Percentiles rank a stretch among this genome's conserved stretches.
Conservation (phyloP, 2,888 invertebrate genomes). For the Meloe dianella region DNA sequence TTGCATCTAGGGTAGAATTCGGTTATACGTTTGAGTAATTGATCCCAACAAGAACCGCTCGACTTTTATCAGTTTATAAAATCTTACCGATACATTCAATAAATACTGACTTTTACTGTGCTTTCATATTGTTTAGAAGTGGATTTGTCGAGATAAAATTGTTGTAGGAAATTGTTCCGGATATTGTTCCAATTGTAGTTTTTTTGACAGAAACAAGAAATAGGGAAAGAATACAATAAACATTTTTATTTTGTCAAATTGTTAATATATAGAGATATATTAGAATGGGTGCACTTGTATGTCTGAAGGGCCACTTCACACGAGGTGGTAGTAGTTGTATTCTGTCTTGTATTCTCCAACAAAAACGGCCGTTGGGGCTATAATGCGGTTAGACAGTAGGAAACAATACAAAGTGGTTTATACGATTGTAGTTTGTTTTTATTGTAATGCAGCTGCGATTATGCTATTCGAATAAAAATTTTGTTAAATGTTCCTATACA, state of each 20-base stretch:
- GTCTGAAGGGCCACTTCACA: slow-evolving; percentile 38
- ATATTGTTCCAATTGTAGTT: slow-evolving; percentile 5
- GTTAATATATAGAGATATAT: slow-evolving; percentile 44
- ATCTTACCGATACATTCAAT: neutral
- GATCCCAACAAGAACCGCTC: neutral
- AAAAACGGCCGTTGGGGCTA: slow-evolving; percentile 40
- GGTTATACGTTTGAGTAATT: neutral
- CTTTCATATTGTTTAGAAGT: neutral
- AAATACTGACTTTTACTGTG: slow-evolving; percentile 7
- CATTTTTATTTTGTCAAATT: slow-evolving; percentile 46
- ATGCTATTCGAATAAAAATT: slow-evolving; percentile 33
- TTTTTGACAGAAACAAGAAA: neutral
- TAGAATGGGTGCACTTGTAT: slow-evolving; percentile 46
- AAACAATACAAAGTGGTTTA: slow-evolving; percentile 47
- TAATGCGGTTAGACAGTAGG: slow-evolving; percentile 43
- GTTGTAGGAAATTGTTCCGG: neutral
- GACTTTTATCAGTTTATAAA: slow-evolving; percentile 4
- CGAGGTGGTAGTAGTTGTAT: slow-evolving; percentile 32
- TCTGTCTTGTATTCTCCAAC: slow-evolving; percentile 35
- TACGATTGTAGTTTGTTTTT: slow-evolving; percentile 38
- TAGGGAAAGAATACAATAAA: slow-evolving; percentile 44
- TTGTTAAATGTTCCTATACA: slow-evolving; percentile 28
- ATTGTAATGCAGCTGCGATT: slow-evolving; percentile 43
- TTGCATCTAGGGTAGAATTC: neutral
- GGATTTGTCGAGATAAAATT: neutral